These are phyloP conservation scores for Dasypolia templi DNA, from an alignment of 2,888 invertebrate genomes.

Conservation along the genomic window DNA sequence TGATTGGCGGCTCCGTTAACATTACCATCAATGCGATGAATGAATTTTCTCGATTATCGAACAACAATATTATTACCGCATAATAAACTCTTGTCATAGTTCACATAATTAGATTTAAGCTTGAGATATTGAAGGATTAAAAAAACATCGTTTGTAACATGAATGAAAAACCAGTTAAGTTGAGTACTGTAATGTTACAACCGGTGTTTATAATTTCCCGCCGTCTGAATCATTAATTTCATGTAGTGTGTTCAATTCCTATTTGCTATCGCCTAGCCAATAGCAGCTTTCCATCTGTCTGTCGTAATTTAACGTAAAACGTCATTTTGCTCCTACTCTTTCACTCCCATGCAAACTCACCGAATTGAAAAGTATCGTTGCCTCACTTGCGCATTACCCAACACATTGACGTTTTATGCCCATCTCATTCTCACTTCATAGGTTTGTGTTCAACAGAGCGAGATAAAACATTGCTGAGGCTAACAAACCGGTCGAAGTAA, in stretches of 20 bases:
- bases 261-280: slow-evolving; percentile 90
- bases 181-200: slow-evolving; percentile 17
- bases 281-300: slow-evolving; percentile 93
- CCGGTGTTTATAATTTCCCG: slow-evolving; percentile 76
- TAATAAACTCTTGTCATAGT: not conserved
- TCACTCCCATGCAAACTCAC: slow-evolving; percentile 73
- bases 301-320: slow-evolving; percentile 82
- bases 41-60: slow-evolving; percentile 54
- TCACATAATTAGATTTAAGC: not conserved
- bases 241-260: slow-evolving; percentile 85
- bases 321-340: slow-evolving; percentile 71
- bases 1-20: slow-evolving; percentile 77
- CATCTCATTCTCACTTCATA: slow-evolving; percentile 72
- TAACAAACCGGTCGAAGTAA: slow-evolving; percentile 79
- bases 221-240: slow-evolving; percentile 67
- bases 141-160: not conserved
- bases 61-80: slow-evolving; percentile 3
- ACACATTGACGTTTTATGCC: slow-evolving; percentile 73
- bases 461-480: slow-evolving; percentile 71
- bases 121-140: not conserved
- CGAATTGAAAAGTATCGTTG: slow-evolving; percentile 64
- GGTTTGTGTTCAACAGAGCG: slow-evolving; percentile 69
- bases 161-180: not conserved
- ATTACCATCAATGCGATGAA: slow-evolving; percentile 55
- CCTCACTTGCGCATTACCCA: slow-evolving; percentile 80